Conservation (phyloP, 2,113 vertebrate species). For the Cyphomyrus discorhynchus region DNA sequence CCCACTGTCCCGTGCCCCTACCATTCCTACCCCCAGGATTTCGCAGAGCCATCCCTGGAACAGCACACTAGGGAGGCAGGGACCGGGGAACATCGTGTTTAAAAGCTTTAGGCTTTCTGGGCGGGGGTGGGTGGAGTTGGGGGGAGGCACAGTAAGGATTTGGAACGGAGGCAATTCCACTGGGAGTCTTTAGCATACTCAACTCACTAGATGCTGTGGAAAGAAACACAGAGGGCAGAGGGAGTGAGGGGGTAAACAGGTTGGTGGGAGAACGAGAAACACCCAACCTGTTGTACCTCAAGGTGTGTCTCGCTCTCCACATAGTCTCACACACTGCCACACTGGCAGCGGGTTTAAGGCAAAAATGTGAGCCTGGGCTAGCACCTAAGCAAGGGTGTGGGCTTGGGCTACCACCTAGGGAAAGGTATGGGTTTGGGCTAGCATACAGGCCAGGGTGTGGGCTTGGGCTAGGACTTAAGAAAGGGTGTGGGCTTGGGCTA, state of each 20-base stretch:
- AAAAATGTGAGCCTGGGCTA: neutral
- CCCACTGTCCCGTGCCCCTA: neutral
- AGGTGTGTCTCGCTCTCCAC: neutral
- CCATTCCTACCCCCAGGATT: neutral
- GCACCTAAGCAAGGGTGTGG: neutral
- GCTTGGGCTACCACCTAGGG: neutral
- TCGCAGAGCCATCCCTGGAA: neutral
- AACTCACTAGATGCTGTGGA: neutral
- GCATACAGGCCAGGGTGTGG: neutral
- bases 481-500: neutral
- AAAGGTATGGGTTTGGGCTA: neutral
- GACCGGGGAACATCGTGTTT: neutral
- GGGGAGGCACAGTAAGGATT: slow-evolving; percentile 14
- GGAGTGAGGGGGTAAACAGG: neutral
- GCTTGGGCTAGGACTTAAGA: neutral
- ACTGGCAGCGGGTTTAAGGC: neutral
- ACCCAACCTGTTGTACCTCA: neutral
- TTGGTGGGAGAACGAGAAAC: neutral
- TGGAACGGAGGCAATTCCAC: slow-evolving; percentile 7
- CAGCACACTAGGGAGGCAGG: neutral
- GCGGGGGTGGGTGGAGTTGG: neutral
- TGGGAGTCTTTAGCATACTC: neutral
- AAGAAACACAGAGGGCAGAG: slow-evolving; percentile 1
- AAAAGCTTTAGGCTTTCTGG: neutral
- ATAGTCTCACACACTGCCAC: neutral